These are phyloP conservation scores for Tolypeutes matacus DNA, from an alignment of 2,797 vertebrate genomes.

Conservation along the genomic window DNA sequence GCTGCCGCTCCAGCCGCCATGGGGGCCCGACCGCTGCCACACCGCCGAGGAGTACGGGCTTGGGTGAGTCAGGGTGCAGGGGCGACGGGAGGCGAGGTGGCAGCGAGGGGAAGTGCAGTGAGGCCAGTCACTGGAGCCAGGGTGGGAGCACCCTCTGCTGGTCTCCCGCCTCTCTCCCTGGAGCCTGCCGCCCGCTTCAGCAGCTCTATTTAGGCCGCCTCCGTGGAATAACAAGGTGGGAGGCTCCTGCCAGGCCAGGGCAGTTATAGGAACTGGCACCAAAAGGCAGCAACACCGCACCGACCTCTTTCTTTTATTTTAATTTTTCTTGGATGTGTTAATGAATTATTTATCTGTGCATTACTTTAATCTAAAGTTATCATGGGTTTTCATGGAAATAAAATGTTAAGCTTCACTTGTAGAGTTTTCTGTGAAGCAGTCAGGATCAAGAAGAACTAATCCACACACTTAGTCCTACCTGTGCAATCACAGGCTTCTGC, in stretches of 20 bases:
- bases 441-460: too few species aligned
- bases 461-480: too few species aligned
- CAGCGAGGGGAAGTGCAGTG: neutral
- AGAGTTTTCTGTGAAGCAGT: too few species aligned
- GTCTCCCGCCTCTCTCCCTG: constrained; percentile 64
- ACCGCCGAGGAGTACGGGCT: neutral
- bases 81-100: neutral
- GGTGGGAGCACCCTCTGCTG: neutral
- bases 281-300: constrained; percentile 37
- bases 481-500: too few species aligned
- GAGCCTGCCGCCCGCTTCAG: constrained; percentile 43
- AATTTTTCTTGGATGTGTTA: too few species aligned
- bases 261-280: neutral
- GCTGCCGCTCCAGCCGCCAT: neutral
- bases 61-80: too few species aligned
- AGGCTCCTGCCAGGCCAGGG: neutral
- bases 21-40: constrained; percentile 73
- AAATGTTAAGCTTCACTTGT: too few species aligned
- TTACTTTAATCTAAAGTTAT: too few species aligned
- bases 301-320: too few species aligned
- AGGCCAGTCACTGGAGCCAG: accelerated
- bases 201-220: neutral
- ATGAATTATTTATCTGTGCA: too few species aligned
- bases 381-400: too few species aligned
- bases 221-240: neutral